Conservation (phyloP, 2,797 vertebrate species). For the Tapera naevia region DNA sequence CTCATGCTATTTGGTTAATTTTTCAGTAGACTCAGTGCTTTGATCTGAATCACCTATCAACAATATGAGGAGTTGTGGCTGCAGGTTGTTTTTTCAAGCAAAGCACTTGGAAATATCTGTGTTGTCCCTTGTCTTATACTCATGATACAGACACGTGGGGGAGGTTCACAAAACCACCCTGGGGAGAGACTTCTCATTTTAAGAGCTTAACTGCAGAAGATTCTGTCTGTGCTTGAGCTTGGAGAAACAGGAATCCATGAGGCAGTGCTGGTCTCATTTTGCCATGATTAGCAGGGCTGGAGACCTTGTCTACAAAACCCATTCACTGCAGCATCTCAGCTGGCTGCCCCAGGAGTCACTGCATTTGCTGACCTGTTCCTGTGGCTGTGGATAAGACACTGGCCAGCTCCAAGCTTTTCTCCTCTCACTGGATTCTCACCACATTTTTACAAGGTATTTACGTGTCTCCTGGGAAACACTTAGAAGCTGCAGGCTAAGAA, state of each 20-base stretch:
- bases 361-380: neutral
- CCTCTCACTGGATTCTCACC: neutral
- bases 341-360: neutral
- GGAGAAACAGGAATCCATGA: neutral
- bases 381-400: neutral
- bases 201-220: neutral
- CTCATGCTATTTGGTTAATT: neutral
- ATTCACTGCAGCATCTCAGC: neutral
- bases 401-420: neutral
- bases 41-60: neutral
- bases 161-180: neutral
- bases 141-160: neutral
- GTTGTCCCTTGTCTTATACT: neutral
- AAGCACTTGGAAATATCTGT: neutral
- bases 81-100: neutral
- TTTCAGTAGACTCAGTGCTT: neutral
- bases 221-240: neutral
- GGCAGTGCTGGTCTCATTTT: neutral
- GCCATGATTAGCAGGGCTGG: neutral
- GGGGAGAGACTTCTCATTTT: neutral
- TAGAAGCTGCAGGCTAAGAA: neutral
- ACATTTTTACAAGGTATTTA: neutral
- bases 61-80: rapidly evolving
- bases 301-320: neutral
- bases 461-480: neutral